Conservation (phyloP, 2,888 invertebrate genomes). For the Epicampocera succincta region DNA sequence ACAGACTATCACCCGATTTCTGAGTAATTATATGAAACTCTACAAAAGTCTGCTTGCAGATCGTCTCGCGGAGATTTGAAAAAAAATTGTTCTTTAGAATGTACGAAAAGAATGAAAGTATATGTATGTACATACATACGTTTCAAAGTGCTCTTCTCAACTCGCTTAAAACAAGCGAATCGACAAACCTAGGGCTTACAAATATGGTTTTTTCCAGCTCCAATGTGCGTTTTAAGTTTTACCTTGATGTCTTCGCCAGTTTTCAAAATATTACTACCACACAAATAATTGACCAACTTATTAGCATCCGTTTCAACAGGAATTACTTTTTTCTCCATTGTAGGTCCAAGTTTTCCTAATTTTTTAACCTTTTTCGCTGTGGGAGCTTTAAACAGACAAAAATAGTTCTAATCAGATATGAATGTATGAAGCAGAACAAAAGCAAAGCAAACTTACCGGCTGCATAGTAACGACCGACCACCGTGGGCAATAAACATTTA, state of each 20-base stretch:
- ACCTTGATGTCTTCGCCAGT: constrained; percentile 91
- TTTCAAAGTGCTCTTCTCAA: too few relatives aligned
- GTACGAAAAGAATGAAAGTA: too few relatives aligned
- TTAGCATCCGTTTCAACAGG: constrained; percentile 93
- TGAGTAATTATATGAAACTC: too few relatives aligned
- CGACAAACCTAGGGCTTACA: too few relatives aligned
- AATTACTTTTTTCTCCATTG: constrained; percentile 87
- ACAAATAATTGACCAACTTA: constrained; percentile 88
- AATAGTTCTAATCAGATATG: not conserved
- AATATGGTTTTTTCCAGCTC: not conserved
- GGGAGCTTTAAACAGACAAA: constrained; percentile 25
- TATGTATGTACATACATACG: too few relatives aligned
- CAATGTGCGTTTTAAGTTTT: constrained; percentile 11
- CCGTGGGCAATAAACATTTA: constrained; percentile 1
- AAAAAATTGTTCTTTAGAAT: too few relatives aligned
- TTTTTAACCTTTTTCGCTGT: constrained; percentile 80
- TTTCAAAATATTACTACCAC: constrained; percentile 92
- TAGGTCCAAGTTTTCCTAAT: constrained; percentile 84
- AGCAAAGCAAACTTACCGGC: constrained; percentile 42
- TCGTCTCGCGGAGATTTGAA: too few relatives aligned
- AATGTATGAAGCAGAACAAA: not conserved
- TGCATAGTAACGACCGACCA: constrained; percentile 31
- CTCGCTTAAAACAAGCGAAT: too few relatives aligned
- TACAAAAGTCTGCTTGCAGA: too few relatives aligned
- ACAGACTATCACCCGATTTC: too few relatives aligned